Evolutionary conservation across 1,140 invertebrate genomes (phyloP), one percentile per base, ranked within the genome.

Genomic region (Papilio helenus): DNA sequence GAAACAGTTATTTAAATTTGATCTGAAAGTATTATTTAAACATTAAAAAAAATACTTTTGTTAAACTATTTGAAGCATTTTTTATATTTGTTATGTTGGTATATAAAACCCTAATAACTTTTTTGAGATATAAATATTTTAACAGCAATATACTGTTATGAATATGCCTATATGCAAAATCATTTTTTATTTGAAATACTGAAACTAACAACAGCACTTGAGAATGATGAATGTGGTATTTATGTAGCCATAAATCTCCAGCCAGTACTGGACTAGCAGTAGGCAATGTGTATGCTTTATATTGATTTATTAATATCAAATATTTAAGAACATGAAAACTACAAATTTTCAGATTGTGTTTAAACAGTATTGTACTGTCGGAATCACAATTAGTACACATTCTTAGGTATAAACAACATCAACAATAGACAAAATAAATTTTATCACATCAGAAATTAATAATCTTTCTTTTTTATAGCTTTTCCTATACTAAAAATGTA

Each of bases 181-280:
- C 61, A 68, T 68, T 68, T 68, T 68, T 68, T 26, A 68, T 68
- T 61, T 71, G 5, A 34, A 72, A 72, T 72, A 72, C 16, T 72
- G 34, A 72, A 44, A 20, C 18, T 44, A n/a, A 72, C 39, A 74
- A 26, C 20, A 46, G 20, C 44, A 74, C 72, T 74, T 26, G 72
- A 51, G 42, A 26, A 74, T 74, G 72, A 74, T 74, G 44, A 74
- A 74, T 74, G 72, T 74, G 72, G n/a, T 74, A 49, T 74, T 74
- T 44, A 10, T 23, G 34, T 74, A 42, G 26, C 20, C 42, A 49
- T 49, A 74, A 74, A 74, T 74, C 42, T 74, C 44, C 5, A 1
- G 72, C 44, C 71, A 34, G 34, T 23, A 16, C 58, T 4, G 23
- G 20, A 34, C 61, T 16, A 29, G 61, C 2, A 26, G 20, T 65